phyloP scores from a whole-genome alignment of 64 coral and sea anemone species.

The Stylophora pistillata region DNA sequence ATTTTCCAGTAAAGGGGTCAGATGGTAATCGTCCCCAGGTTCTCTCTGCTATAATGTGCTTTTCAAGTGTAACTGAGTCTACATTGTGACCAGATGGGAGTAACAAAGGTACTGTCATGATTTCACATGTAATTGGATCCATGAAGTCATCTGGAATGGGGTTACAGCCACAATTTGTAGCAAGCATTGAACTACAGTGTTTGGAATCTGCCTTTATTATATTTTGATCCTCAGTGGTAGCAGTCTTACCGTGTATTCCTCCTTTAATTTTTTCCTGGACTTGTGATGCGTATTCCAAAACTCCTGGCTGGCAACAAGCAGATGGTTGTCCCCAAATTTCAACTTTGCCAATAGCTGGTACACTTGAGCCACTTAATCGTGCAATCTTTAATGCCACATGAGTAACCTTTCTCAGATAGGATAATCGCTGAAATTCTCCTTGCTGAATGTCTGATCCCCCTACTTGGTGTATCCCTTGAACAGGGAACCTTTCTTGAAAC shows the following conservation, averaged over 20 bases:
- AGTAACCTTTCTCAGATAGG: constrained; percentile 60
- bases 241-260: neutral
- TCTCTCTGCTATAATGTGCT: constrained; percentile 75
- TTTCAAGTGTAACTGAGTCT: constrained; percentile 85
- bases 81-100: constrained; percentile 92
- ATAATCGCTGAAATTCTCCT: constrained; percentile 59
- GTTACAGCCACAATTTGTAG: neutral
- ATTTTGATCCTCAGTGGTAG: neutral
- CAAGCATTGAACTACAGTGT: neutral
- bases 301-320: constrained; percentile 19
- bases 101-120: constrained; percentile 95
- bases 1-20: constrained; percentile 96
- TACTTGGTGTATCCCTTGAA: neutral
- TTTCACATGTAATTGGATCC: constrained; percentile 89
- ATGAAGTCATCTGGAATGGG: constrained; percentile 86
- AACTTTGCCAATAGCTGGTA: constrained; percentile 80
- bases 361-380: constrained; percentile 66
- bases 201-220: neutral
- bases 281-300: constrained; percentile 40
- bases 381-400: constrained; percentile 75
- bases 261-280: constrained; percentile 54
- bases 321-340: constrained; percentile 88
- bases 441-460: neutral
- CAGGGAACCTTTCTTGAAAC: constrained; percentile 47
- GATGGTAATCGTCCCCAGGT: constrained; percentile 82